phyloP scores from a whole-genome alignment of 30 jellyfish, hydroid and myxozoan genomes.

The Morbakka virulenta region DNA sequence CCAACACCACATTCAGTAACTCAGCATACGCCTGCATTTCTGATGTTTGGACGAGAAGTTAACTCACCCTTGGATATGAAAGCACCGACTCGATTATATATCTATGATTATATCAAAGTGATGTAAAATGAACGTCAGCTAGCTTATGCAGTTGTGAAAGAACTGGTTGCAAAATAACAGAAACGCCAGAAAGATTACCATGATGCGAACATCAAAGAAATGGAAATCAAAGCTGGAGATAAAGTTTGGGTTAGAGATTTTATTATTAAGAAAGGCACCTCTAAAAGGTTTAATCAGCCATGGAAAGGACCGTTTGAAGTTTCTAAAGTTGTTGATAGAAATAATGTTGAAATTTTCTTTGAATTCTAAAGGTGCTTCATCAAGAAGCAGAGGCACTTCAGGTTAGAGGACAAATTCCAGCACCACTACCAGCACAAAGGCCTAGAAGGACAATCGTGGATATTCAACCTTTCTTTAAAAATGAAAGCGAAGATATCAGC shows the following conservation, averaged over 20 bases:
- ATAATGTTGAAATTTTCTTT: not conserved
- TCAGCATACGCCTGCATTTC: constrained; percentile 38
- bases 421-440: constrained; percentile 5
- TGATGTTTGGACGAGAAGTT: constrained; percentile 35
- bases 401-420: constrained; percentile 4
- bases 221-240: no score
- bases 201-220: no score
- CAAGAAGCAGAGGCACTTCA: constrained; percentile 28
- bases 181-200: no score
- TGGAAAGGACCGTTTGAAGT: no score
- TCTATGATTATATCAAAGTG: constrained; percentile 4
- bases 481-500: constrained; percentile 21
- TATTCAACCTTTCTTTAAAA: constrained; percentile 17
- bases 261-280: no score
- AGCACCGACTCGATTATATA: not conserved
- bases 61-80: constrained; percentile 32
- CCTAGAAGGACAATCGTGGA: constrained; percentile 15
- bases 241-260: no score
- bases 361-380: not conserved
- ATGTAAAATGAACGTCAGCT: constrained; percentile 18
- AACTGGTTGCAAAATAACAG: constrained; percentile 3
- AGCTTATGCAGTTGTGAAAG: no score
- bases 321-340: no score
- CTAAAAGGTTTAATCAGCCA: no score
- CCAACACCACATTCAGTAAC: constrained; percentile 30